Conservation (phyloP, 2,797 vertebrate genomes). For the Ibycter americanus region DNA sequence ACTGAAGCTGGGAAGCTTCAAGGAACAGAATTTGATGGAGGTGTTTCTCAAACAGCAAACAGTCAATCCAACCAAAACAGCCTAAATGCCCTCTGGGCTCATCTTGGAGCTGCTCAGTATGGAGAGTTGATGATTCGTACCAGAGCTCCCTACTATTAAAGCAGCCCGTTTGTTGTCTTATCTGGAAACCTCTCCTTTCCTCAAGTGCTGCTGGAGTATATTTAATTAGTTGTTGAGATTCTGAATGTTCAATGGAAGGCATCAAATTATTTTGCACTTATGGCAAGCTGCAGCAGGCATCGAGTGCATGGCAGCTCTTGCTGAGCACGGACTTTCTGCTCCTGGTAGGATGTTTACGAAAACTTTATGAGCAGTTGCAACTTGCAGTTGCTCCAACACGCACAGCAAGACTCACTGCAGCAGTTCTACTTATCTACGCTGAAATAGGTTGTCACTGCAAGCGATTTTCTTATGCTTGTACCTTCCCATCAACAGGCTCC, state of each 20-base stretch:
- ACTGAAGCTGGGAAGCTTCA: neutral
- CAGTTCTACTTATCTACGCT: neutral
- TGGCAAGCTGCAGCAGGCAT: neutral
- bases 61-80: neutral
- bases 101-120: neutral
- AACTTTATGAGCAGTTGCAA: neutral
- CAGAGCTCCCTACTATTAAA: neutral
- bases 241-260: slow-evolving; percentile 18
- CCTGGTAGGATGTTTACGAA: neutral
- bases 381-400: neutral
- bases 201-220: neutral
- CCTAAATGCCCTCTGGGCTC: neutral
- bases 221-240: slow-evolving; percentile 49
- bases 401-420: neutral
- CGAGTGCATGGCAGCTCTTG: neutral
- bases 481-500: neutral
- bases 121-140: neutral
- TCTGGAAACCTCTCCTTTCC: neutral
- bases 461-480: neutral
- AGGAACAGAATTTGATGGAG: neutral
- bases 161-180: neutral
- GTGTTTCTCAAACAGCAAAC: neutral
- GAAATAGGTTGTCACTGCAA: neutral
- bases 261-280: slow-evolving; percentile 20
- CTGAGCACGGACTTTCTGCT: neutral